Conservation (phyloP, 2,797 vertebrate genomes). For the Enteromius radiatus region DNA sequence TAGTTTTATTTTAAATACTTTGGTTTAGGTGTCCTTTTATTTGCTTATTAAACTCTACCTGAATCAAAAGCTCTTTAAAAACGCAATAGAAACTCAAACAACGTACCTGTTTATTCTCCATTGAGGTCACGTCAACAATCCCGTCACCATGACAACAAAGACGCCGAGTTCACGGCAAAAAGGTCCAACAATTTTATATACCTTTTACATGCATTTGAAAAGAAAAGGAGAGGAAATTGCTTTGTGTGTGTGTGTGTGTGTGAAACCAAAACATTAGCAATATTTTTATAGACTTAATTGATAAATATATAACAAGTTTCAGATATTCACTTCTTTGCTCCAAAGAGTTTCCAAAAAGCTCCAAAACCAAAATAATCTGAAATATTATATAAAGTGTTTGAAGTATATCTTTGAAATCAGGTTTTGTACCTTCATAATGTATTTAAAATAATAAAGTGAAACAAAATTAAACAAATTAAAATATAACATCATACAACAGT, state of each 20-base stretch:
- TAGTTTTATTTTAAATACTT: not conserved
- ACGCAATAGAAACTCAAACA: not conserved
- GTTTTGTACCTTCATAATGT: not conserved
- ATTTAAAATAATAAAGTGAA: not conserved
- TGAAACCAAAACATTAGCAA: not conserved
- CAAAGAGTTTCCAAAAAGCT: not conserved
- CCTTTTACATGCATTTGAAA: not conserved
- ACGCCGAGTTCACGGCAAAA: not conserved
- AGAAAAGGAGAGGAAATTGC: not conserved
- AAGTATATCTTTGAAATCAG: not conserved
- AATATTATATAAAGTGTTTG: not conserved
- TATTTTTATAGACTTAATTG: not conserved
- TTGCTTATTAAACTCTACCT: not conserved
- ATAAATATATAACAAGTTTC: not conserved
- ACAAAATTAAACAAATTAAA: not conserved
- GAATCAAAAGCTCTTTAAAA: not conserved
- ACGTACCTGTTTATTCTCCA: not conserved
- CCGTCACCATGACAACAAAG: slow-evolving; percentile 43
- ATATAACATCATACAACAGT: not conserved
- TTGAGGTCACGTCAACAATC: slow-evolving; percentile 29
- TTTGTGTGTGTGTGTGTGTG: not conserved
- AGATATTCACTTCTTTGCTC: not conserved
- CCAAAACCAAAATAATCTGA: no score
- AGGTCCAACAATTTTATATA: not conserved
- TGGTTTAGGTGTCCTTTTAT: not conserved